These are phyloP conservation scores for Chorisops tibialis DNA, from an alignment of 2,888 invertebrate genomes.

Conservation along the genomic window DNA sequence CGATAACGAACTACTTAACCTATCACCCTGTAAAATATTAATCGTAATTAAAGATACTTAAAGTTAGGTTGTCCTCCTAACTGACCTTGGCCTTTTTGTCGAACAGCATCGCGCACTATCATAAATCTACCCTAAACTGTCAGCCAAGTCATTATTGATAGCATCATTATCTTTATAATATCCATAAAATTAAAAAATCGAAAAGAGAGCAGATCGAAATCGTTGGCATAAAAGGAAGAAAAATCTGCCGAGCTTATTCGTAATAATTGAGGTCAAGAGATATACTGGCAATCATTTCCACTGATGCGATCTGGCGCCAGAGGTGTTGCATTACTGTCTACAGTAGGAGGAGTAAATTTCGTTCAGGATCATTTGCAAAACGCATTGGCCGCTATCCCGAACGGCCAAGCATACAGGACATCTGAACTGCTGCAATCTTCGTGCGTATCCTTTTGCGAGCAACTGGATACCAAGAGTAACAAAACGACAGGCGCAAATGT, in stretches of 20 bases:
- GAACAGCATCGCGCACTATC: no score
- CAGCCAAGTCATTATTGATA: constrained; percentile 13
- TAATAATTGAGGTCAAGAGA: neutral
- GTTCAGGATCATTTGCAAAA: constrained; percentile 34
- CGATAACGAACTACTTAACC: constrained; percentile 30
- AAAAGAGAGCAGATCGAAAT: constrained; percentile 21
- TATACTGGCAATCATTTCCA: neutral
- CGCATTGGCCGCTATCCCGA: constrained; percentile 15
- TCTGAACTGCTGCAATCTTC: constrained; percentile 9
- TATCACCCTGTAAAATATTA: constrained; percentile 23
- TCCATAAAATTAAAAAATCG: constrained; percentile 33
- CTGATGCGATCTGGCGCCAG: constrained; percentile 29
- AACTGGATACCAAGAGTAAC: neutral
- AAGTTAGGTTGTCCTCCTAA: neutral
- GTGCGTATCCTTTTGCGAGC: neutral
- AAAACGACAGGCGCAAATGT: neutral
- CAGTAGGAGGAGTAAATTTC: constrained; percentile 28
- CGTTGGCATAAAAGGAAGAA: neutral
- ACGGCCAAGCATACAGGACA: neutral
- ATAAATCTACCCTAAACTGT: no score
- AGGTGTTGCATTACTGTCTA: constrained; percentile 33
- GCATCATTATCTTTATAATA: constrained; percentile 32
- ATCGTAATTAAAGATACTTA: constrained; percentile 23
- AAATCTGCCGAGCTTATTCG: neutral
- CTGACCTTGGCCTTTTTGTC: neutral